Evolutionary conservation across 2,797 vertebrate genomes (phyloP), one percentile per base, ranked within the genome.

Genomic region (Sebastes ruberrimus): DNA sequence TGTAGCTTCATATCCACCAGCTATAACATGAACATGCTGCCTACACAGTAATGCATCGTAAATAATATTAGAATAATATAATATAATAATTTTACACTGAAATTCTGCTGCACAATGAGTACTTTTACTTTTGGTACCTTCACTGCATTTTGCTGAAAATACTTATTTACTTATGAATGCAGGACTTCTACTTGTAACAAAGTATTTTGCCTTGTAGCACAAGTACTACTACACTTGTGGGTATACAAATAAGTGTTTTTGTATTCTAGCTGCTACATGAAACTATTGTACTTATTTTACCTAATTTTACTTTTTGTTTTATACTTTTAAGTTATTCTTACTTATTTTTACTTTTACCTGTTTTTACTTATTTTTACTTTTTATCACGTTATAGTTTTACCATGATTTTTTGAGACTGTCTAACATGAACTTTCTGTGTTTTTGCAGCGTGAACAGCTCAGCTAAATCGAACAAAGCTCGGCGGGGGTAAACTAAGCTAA

Each of bases 371-470:
- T 16, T 46, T 46, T 49, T 42, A 49, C 38, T 42, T 42, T 42
- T 42, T 42, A 42, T 42, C 14, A 16, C 1, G 13, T 42, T 9
- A 4, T 1, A 49, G 18, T 30, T 49, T 30, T 49, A 23, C 23
- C 20, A 7, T 9, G 22, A 59, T 3, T 1, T 14, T 14, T 67
- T 56, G 3, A 14, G 28, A 23, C 64, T 53, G 20, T 42, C 52
- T 82, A 52, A 77, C 18, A 4, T 42, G 49, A 0, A 6, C 6
- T 27, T 10, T 42, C 1, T 85, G 7, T 76, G 5, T 76, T 66
- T 57, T 42, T 27, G 0, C 76, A 93, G 89, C 16, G 53, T 86
- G 77, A 85, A 38, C 60, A 38, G 4, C 4, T 65, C 28, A 30
- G 38, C n/a, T 25, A 13, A 49, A 32, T n/a, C n/a, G 25, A 32